Evolutionary conservation across 2,888 invertebrate genomes (phyloP), one percentile per base, ranked within the genome.

Genomic region (Oscheius sp.): DNA sequence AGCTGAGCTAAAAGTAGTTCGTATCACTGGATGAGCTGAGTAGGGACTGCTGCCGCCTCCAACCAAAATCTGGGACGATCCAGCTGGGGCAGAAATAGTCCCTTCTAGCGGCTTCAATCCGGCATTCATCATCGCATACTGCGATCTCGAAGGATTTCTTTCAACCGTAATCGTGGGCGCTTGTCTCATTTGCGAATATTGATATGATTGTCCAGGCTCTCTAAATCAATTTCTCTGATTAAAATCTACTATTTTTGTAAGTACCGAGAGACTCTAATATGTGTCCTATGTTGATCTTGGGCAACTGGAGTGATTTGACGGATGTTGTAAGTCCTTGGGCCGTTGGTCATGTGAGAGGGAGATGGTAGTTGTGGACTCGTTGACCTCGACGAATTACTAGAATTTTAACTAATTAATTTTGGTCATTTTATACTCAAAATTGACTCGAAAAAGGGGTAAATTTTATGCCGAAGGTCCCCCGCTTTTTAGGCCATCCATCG

Each of bases 371-470:
- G 73, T n/a, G 64, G 73, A 29, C 69, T 64, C 1, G 68, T 42
- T 3, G 68, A 63, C 15, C 71, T 34, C n/a, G 57, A 71, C 2
- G 71, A 64, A 5, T 45, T 68, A 39, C 72, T 72, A 42, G 20
- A 53, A 27, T 34, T n/a, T n/a, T n/a, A n/a, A n/a, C n/a, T n/a
- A n/a, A n/a, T n/a, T n/a, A n/a, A n/a, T n/a, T n/a, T n/a, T n/a
- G n/a, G n/a, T n/a, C n/a, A n/a, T n/a, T n/a, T n/a, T n/a, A n/a
- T n/a, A n/a, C n/a, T n/a, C n/a, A n/a, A n/a, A n/a, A n/a, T n/a
- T n/a, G n/a, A n/a, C n/a, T n/a, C n/a, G n/a, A n/a, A n/a, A n/a
- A n/a, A n/a, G n/a, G n/a, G n/a, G n/a, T n/a, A n/a, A n/a, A n/a
- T n/a, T n/a, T n/a, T n/a, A n/a, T n/a, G n/a, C n/a, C n/a, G n/a